Base-by-base conservation (phyloP, 64 coral and sea anemone species). In the Pocillopora verrucosa region DNA sequence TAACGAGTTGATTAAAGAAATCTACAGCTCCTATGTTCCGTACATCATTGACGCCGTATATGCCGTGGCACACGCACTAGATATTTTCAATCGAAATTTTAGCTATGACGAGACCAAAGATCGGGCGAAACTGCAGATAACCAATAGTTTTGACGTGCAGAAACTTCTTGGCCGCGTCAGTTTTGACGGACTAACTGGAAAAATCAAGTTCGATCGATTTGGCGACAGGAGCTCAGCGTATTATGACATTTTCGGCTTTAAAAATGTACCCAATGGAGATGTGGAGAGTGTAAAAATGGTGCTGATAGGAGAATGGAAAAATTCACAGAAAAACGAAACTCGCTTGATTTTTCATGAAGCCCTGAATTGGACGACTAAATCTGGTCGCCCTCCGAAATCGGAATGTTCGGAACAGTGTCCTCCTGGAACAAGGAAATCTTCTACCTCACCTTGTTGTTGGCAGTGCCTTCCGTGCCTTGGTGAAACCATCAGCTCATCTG, bases 1-100 rank as follows among this genome's bases (percentile, higher is more conserved):
- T 37, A 2, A 15, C 10, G 58, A 74, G 35, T 37, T 77, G 14
- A 58, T 75, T 36, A n/a, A 24, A 56, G 41, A 92, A 4, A 80
- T 89, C 20, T 72, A 59, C 41, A 79, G 80, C 19, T 87, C 91
- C 9, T 86, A 88, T 34, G 69, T 88, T 22, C 78, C 76, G 16
- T 88, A 91, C 24, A 57, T 92, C 2, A 91, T 92, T n/a, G 87
- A 92, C 36, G 90, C 94, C 16, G 86, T 96, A 20, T 92, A 92
- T 38, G 90, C 94, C 17, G 34, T 92, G 17, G 94, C 94, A 13
- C 64, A 96, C 70, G 90, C 90, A 2, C 36, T 96, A 86, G 19
- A 80, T 75, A 36, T 41, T 35, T 89, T 58, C 58, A 61, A 34
- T 92, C 76, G 35, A 78, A 45, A 56, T 84, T 61, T 16, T 58